A percentile compares a stretch with the other conserved stretches of the same genome.
These are phyloP conservation scores for Drosophila parabipectinata DNA, from an alignment of 1,140 invertebrate species.

Conservation along the genomic window DNA sequence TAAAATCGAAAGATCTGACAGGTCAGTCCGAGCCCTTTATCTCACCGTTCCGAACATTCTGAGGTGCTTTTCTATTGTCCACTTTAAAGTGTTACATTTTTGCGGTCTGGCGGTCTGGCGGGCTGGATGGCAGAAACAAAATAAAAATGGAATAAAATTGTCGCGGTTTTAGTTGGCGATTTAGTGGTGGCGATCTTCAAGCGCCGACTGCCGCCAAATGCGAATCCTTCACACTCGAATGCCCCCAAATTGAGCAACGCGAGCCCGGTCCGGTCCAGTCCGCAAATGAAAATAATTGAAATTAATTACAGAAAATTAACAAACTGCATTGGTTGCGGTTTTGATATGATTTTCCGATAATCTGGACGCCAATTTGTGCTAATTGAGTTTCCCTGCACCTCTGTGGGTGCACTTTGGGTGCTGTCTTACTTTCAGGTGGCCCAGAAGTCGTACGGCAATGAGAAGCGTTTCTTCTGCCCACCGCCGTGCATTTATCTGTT, in stretches of 20 bases:
- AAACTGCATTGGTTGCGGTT: slow-evolving; percentile 78
- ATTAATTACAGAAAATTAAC: slow-evolving; percentile 78
- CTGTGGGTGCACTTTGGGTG: slow-evolving; percentile 1
- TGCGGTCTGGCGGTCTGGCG: slow-evolving; percentile 33
- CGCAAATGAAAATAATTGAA: slow-evolving; percentile 80
- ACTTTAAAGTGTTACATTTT: slow-evolving; percentile 55
- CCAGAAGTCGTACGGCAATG: slow-evolving; percentile 99
- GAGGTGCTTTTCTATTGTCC: slow-evolving; percentile 26
- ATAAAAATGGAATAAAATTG: slow-evolving; percentile 45
- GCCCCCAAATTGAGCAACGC: slow-evolving; percentile 76
- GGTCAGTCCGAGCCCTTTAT: neutral
- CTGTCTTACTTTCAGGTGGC: slow-evolving; percentile 87
- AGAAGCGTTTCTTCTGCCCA: slow-evolving; percentile 99
- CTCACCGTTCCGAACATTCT: neutral
- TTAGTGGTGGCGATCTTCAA: slow-evolving; percentile 72
- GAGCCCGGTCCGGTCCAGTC: slow-evolving; percentile 29
- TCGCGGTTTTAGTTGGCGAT: slow-evolving; percentile 42
- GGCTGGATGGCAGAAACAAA: slow-evolving; percentile 9
- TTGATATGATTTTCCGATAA: slow-evolving; percentile 73
- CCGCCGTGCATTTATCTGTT: slow-evolving; percentile 99
- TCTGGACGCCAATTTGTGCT: slow-evolving; percentile 52
- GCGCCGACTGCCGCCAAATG: slow-evolving; percentile 63
- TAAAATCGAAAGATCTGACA: neutral
- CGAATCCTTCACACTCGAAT: slow-evolving; percentile 79
- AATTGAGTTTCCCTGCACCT: slow-evolving; percentile 41